Evolutionary conservation across 1,140 invertebrate species (phyloP).

Genomic region (Halictus rubicundus): DNA sequence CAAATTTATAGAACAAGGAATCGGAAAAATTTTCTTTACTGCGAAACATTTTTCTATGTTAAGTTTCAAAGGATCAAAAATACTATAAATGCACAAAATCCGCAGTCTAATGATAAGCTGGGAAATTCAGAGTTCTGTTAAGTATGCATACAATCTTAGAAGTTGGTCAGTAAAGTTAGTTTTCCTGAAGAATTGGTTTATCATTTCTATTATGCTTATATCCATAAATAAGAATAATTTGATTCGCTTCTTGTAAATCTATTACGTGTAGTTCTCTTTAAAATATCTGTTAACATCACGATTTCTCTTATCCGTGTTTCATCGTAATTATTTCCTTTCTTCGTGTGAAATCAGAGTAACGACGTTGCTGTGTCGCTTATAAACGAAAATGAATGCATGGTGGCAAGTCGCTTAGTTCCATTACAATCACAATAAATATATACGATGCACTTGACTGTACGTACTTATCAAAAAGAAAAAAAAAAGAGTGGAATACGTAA

Average conservation of each 20-base stretch:
- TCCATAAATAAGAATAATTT: conserved; percentile 51
- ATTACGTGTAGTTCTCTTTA: conserved; percentile 35
- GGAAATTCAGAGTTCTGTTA: conserved; percentile 14
- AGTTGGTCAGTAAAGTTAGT: not conserved
- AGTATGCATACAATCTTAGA: not conserved
- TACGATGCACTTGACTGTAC: not conserved
- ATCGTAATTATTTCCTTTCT: conserved; percentile 9
- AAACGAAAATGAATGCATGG: conserved; percentile 12
- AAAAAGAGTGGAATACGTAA: conserved; percentile 11
- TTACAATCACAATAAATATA: conserved; percentile 29
- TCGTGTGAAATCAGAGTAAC: conserved; percentile 1
- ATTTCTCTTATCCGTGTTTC: not conserved
- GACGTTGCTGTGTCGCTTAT: not conserved
- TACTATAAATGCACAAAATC: too few relatives aligned
- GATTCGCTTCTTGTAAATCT: conserved; percentile 29
- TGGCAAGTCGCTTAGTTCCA: conserved; percentile 3
- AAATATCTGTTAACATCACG: conserved; percentile 21
- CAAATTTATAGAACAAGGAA: too few relatives aligned
- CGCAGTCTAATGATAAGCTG: not conserved
- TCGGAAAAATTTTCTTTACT: too few relatives aligned
- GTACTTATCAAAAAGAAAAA: conserved; percentile 1
- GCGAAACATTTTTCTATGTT: too few relatives aligned
- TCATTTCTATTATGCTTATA: conserved; percentile 44
- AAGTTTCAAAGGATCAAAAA: too few relatives aligned
- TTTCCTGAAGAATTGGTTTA: conserved; percentile 7